phyloP scores from a whole-genome alignment of 2,113 vertebrate genomes.

The Stigmatopora nigra region DNA sequence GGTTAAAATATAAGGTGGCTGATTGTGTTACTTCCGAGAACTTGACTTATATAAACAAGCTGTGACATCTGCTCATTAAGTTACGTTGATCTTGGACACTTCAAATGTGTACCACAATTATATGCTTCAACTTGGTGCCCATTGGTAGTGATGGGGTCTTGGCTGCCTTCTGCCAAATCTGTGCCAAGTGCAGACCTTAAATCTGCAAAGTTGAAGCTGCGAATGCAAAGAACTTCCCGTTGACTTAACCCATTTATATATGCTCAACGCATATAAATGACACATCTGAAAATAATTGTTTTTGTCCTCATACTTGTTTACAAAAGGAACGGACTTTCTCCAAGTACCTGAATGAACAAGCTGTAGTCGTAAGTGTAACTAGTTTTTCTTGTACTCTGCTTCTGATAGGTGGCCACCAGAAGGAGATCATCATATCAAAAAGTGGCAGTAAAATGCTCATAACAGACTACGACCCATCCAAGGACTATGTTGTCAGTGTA shows the following conservation, averaged over 20 bases:
- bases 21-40: conserved; percentile 37
- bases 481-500: conserved; percentile 63
- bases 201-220: too few relatives aligned
- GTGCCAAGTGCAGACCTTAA: too few relatives aligned
- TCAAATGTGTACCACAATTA: too few relatives aligned
- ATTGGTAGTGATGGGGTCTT: too few relatives aligned
- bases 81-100: too few relatives aligned
- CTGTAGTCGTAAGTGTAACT: conserved; percentile 14
- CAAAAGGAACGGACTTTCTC: not conserved
- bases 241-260: too few relatives aligned
- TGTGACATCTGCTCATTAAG: too few relatives aligned
- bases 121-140: too few relatives aligned
- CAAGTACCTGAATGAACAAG: not conserved
- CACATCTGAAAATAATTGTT: not conserved
- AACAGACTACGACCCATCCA: conserved; percentile 61
- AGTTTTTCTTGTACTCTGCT: conserved; percentile 1
- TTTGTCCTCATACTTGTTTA: not conserved
- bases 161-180: too few relatives aligned
- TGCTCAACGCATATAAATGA: not conserved
- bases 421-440: conserved; percentile 62
- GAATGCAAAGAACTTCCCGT: too few relatives aligned
- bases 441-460: conserved; percentile 65
- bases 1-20: conserved; percentile 48
- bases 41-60: too few relatives aligned
- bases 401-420: conserved; percentile 58